Base-by-base conservation (phyloP, 2,113 vertebrate species). In the Eulemur rufifrons region DNA sequence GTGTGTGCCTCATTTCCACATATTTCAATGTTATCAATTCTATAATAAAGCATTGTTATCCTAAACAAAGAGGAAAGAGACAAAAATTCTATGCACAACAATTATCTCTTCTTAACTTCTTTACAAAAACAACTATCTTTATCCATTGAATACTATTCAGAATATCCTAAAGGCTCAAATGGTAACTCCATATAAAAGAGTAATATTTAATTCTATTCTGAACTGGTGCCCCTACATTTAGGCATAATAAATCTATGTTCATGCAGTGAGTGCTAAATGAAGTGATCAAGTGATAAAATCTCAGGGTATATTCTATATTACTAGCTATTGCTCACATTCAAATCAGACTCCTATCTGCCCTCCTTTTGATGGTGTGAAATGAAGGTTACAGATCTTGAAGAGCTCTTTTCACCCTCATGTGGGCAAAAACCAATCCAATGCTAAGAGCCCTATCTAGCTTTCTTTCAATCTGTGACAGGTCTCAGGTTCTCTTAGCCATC, bases 261-360 rank as follows among this genome's bases (percentile, higher is more conserved):
- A 82, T 42, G 42, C 6, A 86, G 11, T 42, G 3, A 89, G n/a
- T 12, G 63, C 37, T 34, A 12, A 6, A 37, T 2, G 3, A 42
- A 37, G 34, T 54, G 25, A 63, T 8, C 11, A 25, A 68, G 45
- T 23, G 27, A 34, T 27, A 69, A 82, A 37, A 1, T 8, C 66
- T 47, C 3, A 13, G 4, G 25, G n/a, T 3, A 12, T 4, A 12
- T 4, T 13, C 14, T 78, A 8, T 32, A 13, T 6, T n/a, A 2
- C 13, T 45, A 47, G 45, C 4, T 54, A 32, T 7, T 29, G 17
- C 21, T 27, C 42, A 52, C 17, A 66, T 2, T 12, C 18, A 47
- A 34, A 27, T 29, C 13, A 61, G 4, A 77, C 1, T 42, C 23
- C 34, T 6, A 25, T 34, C 4, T 23, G 3, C 3, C 69, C 5